Percentiles rank a stretch among this genome's conserved stretches.
phyloP scores from a whole-genome alignment of 2,113 vertebrate species.

The Phaethon lepturus region DNA sequence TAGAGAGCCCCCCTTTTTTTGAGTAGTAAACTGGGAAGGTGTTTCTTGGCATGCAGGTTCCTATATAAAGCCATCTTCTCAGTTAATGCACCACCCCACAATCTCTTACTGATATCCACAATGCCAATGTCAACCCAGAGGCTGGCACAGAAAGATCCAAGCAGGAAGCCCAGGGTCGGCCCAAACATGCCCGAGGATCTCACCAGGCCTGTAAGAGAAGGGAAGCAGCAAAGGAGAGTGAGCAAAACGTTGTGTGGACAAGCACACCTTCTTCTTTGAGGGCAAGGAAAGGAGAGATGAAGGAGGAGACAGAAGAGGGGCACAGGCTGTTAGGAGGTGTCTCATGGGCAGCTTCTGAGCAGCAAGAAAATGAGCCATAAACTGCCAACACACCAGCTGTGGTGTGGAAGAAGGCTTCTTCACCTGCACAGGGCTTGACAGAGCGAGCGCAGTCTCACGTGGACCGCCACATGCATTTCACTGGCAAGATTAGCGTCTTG shows the following conservation, averaged over 20 bases:
- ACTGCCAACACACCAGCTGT: rapidly evolving
- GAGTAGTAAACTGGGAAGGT: neutral
- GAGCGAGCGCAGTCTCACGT: rapidly evolving
- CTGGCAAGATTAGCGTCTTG: neutral
- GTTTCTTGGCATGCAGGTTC: neutral
- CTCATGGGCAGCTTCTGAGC: neutral
- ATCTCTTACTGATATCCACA: constrained; percentile 76
- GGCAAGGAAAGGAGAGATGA: too few relatives aligned
- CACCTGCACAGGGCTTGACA: rapidly evolving
- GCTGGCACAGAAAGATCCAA: constrained; percentile 84
- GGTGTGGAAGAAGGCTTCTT: neutral
- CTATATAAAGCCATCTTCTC: neutral
- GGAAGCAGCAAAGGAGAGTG: neutral
- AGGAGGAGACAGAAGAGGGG: neutral
- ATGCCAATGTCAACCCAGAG: constrained; percentile 90
- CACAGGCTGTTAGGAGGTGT: rapidly evolving
- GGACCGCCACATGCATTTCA: neutral
- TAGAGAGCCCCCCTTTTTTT: neutral
- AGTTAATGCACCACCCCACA: rapidly evolving
- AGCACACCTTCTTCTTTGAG: neutral
- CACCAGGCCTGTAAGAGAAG: constrained; percentile 80
- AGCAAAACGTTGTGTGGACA: rapidly evolving
- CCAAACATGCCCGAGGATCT: constrained; percentile 85
- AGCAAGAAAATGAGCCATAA: rapidly evolving
- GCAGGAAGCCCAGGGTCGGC: constrained; percentile 82